Conservation (phyloP, 53 echinoderm and acorn worm species). For the Echinarachnius parma region DNA sequence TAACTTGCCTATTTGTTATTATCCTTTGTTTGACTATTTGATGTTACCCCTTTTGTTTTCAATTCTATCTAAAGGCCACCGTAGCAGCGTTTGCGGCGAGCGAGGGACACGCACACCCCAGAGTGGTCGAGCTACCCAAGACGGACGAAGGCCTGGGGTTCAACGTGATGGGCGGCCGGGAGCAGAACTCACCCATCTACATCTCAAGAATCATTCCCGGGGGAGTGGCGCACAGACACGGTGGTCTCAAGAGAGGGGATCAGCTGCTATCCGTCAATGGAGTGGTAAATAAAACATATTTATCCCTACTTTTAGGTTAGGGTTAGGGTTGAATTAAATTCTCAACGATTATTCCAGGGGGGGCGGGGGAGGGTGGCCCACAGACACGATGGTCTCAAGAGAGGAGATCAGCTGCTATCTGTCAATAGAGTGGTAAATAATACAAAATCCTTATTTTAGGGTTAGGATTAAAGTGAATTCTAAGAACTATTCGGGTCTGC, state of each 20-base stretch:
- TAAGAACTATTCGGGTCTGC: no score
- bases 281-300: slow-evolving; percentile 72
- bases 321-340: no score
- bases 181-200: slow-evolving; percentile 96
- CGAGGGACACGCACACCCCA: slow-evolving; percentile 95
- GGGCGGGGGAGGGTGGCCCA: no score
- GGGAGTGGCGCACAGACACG: slow-evolving; percentile 89
- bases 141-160: slow-evolving; percentile 95
- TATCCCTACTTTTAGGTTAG: no score
- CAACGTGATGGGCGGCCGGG: slow-evolving; percentile 96
- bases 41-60: not conserved
- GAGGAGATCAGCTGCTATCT: no score
- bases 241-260: slow-evolving; percentile 93
- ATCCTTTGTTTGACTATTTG: no score
- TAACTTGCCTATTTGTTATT: no score
- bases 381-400: no score
- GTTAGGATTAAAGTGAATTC: no score
- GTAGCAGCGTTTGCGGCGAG: slow-evolving; percentile 98
- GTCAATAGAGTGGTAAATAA: no score
- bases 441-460: no score
- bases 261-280: slow-evolving; percentile 94
- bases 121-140: slow-evolving; percentile 95
- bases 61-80: slow-evolving; percentile 60
- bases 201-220: slow-evolving; percentile 98
- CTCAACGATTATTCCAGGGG: no score